Percentiles rank a stretch among this genome's conserved stretches.
These are phyloP conservation scores for Teleogryllus occipitalis DNA, from an alignment of 1,140 invertebrate genomes.

Conservation along the genomic window DNA sequence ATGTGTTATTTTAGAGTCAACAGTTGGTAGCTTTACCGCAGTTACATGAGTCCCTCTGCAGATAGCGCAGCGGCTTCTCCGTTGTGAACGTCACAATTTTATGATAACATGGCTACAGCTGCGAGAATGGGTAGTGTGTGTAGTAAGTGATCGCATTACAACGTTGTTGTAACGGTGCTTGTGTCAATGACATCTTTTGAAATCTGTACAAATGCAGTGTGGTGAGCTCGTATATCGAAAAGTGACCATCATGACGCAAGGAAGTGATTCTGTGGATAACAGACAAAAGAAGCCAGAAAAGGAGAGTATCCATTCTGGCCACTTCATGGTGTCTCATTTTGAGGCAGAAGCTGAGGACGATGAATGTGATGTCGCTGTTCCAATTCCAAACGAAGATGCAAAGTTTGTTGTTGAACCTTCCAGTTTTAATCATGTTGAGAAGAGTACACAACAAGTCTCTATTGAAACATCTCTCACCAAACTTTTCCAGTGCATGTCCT, in stretches of 20 bases:
- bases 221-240: conserved; percentile 23
- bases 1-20: background rate
- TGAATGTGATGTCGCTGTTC: conserved; percentile 69
- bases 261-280: conserved; percentile 17
- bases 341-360: conserved; percentile 86
- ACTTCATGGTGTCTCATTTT: conserved; percentile 97
- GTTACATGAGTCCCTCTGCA: background rate
- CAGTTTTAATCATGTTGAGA: conserved; percentile 20
- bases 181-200: conserved; percentile 19
- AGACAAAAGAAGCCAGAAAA: conserved; percentile 28
- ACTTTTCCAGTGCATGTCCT: conserved; percentile 91
- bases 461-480: conserved; percentile 92
- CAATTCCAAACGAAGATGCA: conserved; percentile 56
- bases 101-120: conserved; percentile 17
- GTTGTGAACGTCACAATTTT: background rate
- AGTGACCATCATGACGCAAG: conserved; percentile 25
- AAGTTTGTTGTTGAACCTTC: conserved; percentile 32
- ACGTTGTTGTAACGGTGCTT: conserved; percentile 9
- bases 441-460: conserved; percentile 54
- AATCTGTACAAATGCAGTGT: conserved; percentile 22
- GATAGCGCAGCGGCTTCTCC: background rate
- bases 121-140: background rate
- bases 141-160: background rate
- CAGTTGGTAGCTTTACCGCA: background rate
- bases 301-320: conserved; percentile 91